phyloP scores from a whole-genome alignment of 2,797 vertebrate species.

The Ispidina picta region DNA sequence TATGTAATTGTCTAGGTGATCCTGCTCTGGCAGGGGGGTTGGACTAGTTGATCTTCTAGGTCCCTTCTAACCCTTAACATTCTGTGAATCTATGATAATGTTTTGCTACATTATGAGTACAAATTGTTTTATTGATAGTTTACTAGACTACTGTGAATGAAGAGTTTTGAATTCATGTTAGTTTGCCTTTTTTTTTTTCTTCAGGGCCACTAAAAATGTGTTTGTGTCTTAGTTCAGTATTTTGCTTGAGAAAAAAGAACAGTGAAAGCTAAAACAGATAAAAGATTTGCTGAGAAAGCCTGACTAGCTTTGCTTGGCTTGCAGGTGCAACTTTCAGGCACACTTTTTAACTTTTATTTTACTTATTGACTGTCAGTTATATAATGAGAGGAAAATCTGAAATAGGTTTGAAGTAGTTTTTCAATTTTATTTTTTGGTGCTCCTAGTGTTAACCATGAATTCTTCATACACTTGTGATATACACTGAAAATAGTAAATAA shows the following conservation, averaged over 20 bases:
- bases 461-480: neutral
- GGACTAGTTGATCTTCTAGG: no score
- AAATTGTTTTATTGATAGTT: neutral
- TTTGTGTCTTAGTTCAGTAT: neutral
- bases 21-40: no score
- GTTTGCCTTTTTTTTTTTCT: neutral
- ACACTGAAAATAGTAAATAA: neutral
- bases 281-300: neutral
- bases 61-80: no score
- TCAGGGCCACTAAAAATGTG: neutral
- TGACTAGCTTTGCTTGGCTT: neutral
- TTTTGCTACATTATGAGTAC: neutral
- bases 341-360: neutral
- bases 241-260: neutral
- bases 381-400: neutral
- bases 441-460: neutral
- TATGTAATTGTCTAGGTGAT: no score
- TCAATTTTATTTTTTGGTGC: slow-evolving; percentile 9
- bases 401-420: neutral
- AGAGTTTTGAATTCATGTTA: neutral
- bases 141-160: neutral
- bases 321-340: neutral
- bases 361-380: neutral
- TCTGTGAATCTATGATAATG: neutral
- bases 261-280: neutral